Base-by-base conservation (phyloP, 2,113 vertebrate species). In the Physeter macrocephalus region DNA sequence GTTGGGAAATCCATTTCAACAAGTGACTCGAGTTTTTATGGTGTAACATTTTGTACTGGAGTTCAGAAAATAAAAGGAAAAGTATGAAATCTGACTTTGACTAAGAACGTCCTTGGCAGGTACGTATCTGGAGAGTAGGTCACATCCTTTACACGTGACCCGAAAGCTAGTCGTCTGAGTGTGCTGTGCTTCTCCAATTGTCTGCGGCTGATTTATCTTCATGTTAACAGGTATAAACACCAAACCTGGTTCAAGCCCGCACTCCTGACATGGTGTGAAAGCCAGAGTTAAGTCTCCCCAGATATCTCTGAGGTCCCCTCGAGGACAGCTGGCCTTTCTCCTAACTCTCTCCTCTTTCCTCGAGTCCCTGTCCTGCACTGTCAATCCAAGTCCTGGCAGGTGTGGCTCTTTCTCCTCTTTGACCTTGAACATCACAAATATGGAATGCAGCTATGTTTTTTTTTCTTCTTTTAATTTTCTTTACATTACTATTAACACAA, bases 261-360 rank as follows among this genome's bases (percentile, higher is more conserved):
- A 20, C 12, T 52, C 34, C 9, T 7, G 27, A n/a, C 0, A 29
- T 6, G 3, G 10, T 25, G 71, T 12, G 39, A n/a, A 18, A 61
- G 10, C 54, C 57, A 15, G 7, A 46, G 52, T 39, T 52, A 29
- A 27, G 7, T 15, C 10, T 31, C 57, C 41, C 39, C 36, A 36
- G 17, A 2, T 4, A n/a, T 62, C 52, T 52, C 52, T 21, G 17
- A 52, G 6, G 15, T 8, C 59, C 34, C 59, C 1, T 2, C 0
- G 11, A 41, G 34, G 59, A 4, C 8, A 9, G 18, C 15, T 21
- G 8, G 12, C 1, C 5, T 54, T 31, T 43, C 25, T 57, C n/a
- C 23, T 43, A 36, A 7, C 13, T 11, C 34, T 52, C 18, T 75
- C 31, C 15, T 59, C 52, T 59, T 34, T 31, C 29, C 71, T 78